phyloP scores from a whole-genome alignment of 2,113 vertebrate genomes.

The Mastomys natalensis region DNA sequence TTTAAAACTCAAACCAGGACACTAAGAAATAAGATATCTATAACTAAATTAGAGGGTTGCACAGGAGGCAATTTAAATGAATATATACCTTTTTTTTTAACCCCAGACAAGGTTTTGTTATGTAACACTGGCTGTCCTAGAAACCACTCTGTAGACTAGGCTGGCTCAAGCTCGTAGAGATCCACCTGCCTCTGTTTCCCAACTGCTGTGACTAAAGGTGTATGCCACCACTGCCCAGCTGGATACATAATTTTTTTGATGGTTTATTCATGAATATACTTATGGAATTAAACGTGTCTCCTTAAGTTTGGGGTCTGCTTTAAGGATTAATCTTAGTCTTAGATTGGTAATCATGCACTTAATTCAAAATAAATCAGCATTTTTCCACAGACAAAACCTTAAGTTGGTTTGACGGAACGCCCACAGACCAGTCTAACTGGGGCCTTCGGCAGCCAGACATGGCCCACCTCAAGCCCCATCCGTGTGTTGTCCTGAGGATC shows the following conservation, averaged over 20 bases:
- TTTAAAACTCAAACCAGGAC: slow-evolving; percentile 19
- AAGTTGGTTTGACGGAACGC: slow-evolving; percentile 91
- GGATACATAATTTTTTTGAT: background rate
- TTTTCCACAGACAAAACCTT: slow-evolving; percentile 88
- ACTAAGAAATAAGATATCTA: slow-evolving; percentile 24
- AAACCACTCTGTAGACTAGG: background rate
- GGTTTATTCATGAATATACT: background rate
- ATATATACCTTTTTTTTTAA: background rate
- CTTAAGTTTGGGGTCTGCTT: slow-evolving; percentile 34
- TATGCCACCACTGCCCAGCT: background rate
- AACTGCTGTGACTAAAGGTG: background rate
- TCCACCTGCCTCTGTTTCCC: background rate
- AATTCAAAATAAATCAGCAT: slow-evolving; percentile 25
- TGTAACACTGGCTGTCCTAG: background rate
- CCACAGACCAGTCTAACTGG: slow-evolving; percentile 93
- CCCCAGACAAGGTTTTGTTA: background rate
- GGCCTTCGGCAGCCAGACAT: slow-evolving; percentile 87
- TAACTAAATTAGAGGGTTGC: slow-evolving; percentile 8
- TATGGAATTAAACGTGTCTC: background rate
- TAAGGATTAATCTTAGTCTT: slow-evolving; percentile 15
- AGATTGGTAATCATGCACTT: background rate
- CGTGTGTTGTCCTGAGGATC: slow-evolving; percentile 89
- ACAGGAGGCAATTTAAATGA: background rate
- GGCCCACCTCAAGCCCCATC: slow-evolving; percentile 83
- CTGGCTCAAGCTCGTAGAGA: background rate